Conservation (phyloP, 2,113 vertebrate genomes). For the Apaloderma vittatum region DNA sequence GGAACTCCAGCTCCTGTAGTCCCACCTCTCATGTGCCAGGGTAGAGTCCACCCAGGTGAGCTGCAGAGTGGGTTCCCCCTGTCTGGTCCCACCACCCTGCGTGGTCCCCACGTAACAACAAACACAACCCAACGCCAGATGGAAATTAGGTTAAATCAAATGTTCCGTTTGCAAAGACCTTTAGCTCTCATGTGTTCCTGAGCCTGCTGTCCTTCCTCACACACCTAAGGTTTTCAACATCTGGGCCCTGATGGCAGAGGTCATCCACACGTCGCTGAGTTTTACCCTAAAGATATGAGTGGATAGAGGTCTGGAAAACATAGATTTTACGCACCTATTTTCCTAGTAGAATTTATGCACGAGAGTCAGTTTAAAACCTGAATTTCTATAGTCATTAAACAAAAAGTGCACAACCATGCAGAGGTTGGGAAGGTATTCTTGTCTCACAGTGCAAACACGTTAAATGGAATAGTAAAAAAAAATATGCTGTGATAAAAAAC, state of each 20-base stretch:
- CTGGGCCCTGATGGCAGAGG: background rate
- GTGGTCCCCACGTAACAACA: background rate
- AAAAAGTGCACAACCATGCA: accelerated
- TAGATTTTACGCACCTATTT: background rate
- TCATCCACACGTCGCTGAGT: background rate
- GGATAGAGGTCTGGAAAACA: background rate
- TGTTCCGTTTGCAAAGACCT: background rate
- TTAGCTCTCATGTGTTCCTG: background rate
- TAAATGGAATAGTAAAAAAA: background rate
- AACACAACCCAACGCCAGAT: accelerated
- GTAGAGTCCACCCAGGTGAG: background rate
- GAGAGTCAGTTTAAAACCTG: background rate
- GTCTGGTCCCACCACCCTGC: background rate
- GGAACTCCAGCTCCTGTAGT: background rate
- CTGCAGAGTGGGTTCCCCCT: background rate
- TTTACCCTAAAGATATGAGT: background rate
- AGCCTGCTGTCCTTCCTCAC: background rate
- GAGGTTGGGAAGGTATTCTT: background rate
- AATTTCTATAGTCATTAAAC: background rate
- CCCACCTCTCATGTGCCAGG: background rate
- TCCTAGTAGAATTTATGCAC: background rate
- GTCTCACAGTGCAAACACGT: background rate
- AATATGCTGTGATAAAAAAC: background rate
- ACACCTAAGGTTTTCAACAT: background rate
- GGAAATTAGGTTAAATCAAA: background rate